Conservation (phyloP, 1,140 invertebrate species). For the Hyposmocoma kahamanoa region DNA sequence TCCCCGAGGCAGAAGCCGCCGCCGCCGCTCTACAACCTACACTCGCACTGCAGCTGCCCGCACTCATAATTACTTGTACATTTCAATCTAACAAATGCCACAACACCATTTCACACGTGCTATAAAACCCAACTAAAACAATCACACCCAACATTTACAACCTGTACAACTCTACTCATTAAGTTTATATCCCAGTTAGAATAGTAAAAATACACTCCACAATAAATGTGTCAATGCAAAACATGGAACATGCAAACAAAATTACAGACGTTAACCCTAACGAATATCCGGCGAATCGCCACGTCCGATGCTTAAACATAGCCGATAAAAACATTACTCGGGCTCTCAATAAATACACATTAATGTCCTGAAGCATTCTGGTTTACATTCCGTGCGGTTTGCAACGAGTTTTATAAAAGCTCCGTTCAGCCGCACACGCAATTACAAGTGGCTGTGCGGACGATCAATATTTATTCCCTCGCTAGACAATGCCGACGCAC, state of each 20-base stretch:
- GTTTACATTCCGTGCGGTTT: slow-evolving; percentile 67
- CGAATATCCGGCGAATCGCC: slow-evolving; percentile 40
- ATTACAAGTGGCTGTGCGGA: slow-evolving; percentile 64
- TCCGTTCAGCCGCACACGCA: slow-evolving; percentile 62
- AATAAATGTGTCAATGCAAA: slow-evolving; percentile 27
- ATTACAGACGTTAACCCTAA: slow-evolving; percentile 22
- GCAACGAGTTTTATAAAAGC: slow-evolving; percentile 68
- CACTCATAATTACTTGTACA: slow-evolving; percentile 32
- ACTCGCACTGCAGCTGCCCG: slow-evolving; percentile 20
- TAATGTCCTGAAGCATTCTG: slow-evolving; percentile 68
- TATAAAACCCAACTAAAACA: too few relatives aligned
- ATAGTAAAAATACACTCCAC: slow-evolving; percentile 24
- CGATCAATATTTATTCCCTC: slow-evolving; percentile 58
- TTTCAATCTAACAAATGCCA: slow-evolving; percentile 27
- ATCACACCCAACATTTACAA: too few relatives aligned
- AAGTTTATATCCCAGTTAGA: slow-evolving; percentile 29
- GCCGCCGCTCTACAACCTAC: slow-evolving; percentile 6
- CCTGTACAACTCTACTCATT: too few relatives aligned
- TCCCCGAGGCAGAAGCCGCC: slow-evolving; percentile 34
- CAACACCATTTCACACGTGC: too few relatives aligned
- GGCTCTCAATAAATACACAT: slow-evolving; percentile 71
- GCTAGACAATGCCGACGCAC: slow-evolving; percentile 45
- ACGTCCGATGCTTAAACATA: slow-evolving; percentile 35
- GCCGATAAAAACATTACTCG: slow-evolving; percentile 71
- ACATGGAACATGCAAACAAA: slow-evolving; percentile 12